Percentiles rank a stretch among this genome's conserved stretches.
These are phyloP conservation scores for Vespertilio murinus DNA, from an alignment of 2,797 vertebrate genomes.

Conservation along the genomic window DNA sequence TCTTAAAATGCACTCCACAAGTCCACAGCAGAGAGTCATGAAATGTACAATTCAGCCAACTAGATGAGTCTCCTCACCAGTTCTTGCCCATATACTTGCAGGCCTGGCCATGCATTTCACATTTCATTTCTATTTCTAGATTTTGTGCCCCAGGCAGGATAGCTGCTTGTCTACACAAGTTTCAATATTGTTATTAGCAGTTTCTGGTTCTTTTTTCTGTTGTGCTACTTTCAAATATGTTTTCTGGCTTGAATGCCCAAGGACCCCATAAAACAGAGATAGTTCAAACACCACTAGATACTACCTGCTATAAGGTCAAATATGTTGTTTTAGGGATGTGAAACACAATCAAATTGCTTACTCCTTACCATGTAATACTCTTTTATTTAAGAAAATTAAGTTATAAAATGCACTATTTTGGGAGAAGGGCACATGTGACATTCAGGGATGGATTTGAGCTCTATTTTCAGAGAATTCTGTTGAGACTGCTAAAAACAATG, in stretches of 20 bases:
- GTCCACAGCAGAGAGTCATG: neutral
- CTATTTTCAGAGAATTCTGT: constrained; percentile 21
- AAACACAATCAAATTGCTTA: neutral
- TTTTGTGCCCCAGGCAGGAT: neutral
- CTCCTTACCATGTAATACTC: neutral
- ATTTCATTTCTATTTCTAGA: constrained; percentile 32
- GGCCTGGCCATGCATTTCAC: neutral
- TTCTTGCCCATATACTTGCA: neutral
- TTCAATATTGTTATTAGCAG: neutral
- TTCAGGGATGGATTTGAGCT: neutral
- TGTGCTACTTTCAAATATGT: neutral
- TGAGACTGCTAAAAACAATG: neutral
- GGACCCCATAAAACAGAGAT: neutral
- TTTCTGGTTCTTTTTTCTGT: neutral
- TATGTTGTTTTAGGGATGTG: neutral
- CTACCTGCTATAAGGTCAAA: neutral
- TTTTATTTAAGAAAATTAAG: constrained; percentile 12
- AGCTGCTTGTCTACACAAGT: neutral
- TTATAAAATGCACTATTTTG: neutral
- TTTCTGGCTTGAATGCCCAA: constrained; percentile 11
- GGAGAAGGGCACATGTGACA: neutral
- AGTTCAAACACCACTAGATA: neutral
- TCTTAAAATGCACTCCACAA: neutral
- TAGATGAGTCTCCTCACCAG: neutral
- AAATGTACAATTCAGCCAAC: neutral